These are phyloP conservation scores for Lucilia cuprina DNA, from an alignment of 1,140 invertebrate genomes.

Conservation along the genomic window DNA sequence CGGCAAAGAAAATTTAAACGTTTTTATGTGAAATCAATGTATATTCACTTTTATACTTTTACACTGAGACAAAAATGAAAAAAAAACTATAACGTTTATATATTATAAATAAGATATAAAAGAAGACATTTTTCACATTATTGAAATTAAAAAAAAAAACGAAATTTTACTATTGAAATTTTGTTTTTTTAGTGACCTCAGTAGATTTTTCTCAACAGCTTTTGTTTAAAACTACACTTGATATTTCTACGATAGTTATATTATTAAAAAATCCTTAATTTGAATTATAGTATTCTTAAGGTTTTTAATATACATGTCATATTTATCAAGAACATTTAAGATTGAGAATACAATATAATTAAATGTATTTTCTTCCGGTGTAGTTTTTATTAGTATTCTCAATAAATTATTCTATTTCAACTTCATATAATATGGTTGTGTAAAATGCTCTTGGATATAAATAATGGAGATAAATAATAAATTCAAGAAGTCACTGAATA, in stretches of 20 bases:
- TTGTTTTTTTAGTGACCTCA: slow-evolving; percentile 17
- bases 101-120: slow-evolving; percentile 1
- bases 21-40: slow-evolving; percentile 27
- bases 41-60: slow-evolving; percentile 34
- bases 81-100: background rate
- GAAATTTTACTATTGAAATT: background rate
- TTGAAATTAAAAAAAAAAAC: background rate
- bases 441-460: background rate
- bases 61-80: slow-evolving; percentile 20
- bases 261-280: too few species aligned
- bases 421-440: slow-evolving; percentile 8
- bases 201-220: background rate
- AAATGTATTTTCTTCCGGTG: too few species aligned
- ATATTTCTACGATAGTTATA: too few species aligned
- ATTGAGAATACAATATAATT: too few species aligned
- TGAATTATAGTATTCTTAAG: too few species aligned
- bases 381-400: background rate
- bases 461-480: background rate
- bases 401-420: background rate
- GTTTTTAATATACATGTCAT: too few species aligned
- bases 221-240: background rate
- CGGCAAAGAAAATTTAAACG: background rate
- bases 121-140: background rate
- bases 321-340: too few species aligned
- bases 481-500: slow-evolving; percentile 11